Percentiles rank a stretch among this genome's conserved stretches.
Evolutionary conservation across 1,140 invertebrate species (phyloP).

Genomic region (Onthophagus taurus): DNA sequence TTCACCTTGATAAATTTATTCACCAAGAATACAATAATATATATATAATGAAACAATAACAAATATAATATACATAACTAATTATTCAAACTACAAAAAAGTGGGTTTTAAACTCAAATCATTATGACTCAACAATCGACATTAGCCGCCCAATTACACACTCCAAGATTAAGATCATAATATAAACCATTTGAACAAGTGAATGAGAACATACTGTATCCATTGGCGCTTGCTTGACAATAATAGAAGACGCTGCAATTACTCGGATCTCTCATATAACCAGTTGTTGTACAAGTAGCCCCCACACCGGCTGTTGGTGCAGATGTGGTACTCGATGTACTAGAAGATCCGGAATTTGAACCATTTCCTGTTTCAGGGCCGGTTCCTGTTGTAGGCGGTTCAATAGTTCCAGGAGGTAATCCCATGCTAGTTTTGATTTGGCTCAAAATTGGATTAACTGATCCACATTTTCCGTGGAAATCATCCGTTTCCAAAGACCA

Average conservation of each 20-base stretch:
- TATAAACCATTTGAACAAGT: background rate
- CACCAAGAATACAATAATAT: too few species aligned
- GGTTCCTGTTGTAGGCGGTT: background rate
- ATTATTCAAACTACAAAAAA: too few species aligned
- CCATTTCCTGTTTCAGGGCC: background rate
- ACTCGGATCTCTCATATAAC: conserved; percentile 3
- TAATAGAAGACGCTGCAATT: conserved; percentile 8
- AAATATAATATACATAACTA: too few species aligned
- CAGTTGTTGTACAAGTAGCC: background rate
- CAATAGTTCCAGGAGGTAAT: background rate
- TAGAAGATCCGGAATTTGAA: background rate
- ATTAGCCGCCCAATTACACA: conserved; percentile 2
- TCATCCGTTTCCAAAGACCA: conserved; percentile 73
- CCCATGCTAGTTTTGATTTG: background rate
- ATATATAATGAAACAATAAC: too few species aligned
- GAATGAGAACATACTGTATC: background rate
- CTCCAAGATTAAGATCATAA: background rate
- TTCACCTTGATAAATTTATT: too few species aligned
- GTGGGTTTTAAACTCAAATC: too few species aligned
- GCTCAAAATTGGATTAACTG: background rate
- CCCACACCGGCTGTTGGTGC: background rate
- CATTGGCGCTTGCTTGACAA: background rate
- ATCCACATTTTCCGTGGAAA: conserved; percentile 47
- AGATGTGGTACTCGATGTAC: background rate
- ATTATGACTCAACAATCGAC: background rate